Conservation (phyloP, 2,113 vertebrate genomes). For the Peromyscus polionotus region DNA sequence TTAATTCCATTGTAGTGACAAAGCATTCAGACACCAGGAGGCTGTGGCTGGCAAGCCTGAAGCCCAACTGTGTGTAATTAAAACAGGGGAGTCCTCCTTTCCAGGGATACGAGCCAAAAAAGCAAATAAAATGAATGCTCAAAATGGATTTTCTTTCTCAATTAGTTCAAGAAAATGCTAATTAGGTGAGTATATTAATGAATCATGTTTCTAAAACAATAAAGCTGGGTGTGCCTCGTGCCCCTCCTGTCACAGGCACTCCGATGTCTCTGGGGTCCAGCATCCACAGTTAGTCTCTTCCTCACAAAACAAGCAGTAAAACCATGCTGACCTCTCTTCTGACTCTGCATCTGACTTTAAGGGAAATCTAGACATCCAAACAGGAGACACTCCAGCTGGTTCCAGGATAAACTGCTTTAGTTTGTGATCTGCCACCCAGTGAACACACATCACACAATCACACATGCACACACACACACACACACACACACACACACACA, state of each 20-base stretch:
- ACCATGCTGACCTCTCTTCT: background rate
- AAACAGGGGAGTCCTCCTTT: slow-evolving; percentile 26
- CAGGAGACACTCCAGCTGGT: background rate
- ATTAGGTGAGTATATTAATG: slow-evolving; percentile 10
- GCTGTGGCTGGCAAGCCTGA: background rate
- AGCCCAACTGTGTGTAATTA: slow-evolving; percentile 50
- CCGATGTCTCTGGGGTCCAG: background rate
- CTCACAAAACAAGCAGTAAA: background rate
- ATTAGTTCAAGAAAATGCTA: slow-evolving; percentile 26
- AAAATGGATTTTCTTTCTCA: slow-evolving; percentile 37
- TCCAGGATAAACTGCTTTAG: background rate
- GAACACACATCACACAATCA: background rate
- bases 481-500: background rate
- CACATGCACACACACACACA: background rate
- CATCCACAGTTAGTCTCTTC: background rate
- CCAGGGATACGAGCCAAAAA: slow-evolving; percentile 20
- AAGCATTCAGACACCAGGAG: background rate
- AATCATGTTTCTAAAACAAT: slow-evolving; percentile 40
- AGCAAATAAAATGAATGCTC: slow-evolving; percentile 37
- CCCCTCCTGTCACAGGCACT: background rate
- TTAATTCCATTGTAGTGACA: background rate
- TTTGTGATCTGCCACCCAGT: background rate
- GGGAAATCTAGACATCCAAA: background rate
- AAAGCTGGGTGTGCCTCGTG: background rate
- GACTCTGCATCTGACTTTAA: background rate